Conservation (phyloP, 2,797 vertebrate species). For the Amblyopsis hoosieri region DNA sequence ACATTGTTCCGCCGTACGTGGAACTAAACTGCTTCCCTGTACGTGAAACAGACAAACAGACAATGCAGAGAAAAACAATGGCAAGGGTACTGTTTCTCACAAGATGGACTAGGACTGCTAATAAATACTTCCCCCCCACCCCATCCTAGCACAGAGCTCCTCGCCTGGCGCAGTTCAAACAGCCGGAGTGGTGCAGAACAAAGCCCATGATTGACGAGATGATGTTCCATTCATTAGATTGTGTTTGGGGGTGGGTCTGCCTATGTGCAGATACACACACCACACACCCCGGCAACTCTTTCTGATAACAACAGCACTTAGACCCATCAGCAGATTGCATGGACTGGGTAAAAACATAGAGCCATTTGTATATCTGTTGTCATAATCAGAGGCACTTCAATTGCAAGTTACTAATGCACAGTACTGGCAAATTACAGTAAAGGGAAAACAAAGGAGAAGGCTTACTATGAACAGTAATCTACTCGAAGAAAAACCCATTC, state of each 20-base stretch:
- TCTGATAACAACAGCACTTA: constrained; percentile 50
- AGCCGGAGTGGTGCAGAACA: constrained; percentile 58
- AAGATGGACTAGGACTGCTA: constrained; percentile 47
- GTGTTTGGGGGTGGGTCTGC: constrained; percentile 61
- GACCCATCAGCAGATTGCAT: constrained; percentile 38
- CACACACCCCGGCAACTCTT: constrained; percentile 49
- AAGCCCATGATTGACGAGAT: constrained; percentile 69
- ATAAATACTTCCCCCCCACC: constrained; percentile 48
- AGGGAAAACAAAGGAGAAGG: neutral
- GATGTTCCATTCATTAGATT: constrained; percentile 74
- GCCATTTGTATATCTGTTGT: neutral
- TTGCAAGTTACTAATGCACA: neutral
- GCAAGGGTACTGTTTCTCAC: constrained; percentile 15
- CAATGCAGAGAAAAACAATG: constrained; percentile 33
- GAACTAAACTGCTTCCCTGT: neutral
- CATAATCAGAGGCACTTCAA: constrained; percentile 4
- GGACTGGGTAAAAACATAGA: constrained; percentile 20
- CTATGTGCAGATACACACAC: constrained; percentile 47
- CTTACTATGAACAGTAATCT: neutral
- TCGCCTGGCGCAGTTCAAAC: constrained; percentile 56
- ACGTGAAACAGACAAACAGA: constrained; percentile 8
- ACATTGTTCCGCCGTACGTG: neutral
- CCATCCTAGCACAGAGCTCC: constrained; percentile 37
- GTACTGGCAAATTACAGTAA: neutral
- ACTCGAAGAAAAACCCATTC: neutral